A percentile compares a stretch with the other conserved stretches of the same genome.
These are phyloP conservation scores for Liasis olivaceus DNA, from an alignment of 2,797 vertebrate genomes.

Conservation along the genomic window DNA sequence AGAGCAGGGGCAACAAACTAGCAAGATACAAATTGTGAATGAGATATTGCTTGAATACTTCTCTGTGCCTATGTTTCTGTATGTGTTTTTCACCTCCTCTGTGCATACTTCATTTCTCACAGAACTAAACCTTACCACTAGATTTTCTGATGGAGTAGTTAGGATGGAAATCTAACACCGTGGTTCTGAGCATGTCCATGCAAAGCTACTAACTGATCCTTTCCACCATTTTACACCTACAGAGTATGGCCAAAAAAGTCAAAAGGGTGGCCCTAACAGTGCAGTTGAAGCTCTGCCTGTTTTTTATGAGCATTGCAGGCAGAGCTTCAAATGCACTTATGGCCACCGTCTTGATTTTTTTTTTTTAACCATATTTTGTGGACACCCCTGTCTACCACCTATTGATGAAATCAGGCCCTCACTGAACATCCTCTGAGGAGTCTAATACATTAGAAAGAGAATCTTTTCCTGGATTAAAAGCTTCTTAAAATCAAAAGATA, in stretches of 20 bases:
- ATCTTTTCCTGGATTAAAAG: not conserved
- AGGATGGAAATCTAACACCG: not conserved
- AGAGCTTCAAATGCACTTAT: not conserved
- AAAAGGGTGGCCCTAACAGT: not conserved
- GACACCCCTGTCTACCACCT: not conserved
- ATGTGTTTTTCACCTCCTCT: not conserved
- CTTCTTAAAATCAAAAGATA: not conserved
- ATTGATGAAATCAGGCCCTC: not conserved
- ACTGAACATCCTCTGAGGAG: not conserved
- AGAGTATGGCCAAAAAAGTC: not conserved
- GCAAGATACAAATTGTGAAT: slow-evolving; percentile 22
- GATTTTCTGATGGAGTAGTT: not conserved
- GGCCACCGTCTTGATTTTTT: not conserved
- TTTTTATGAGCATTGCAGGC: not conserved
- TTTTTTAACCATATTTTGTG: not conserved
- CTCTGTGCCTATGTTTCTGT: not conserved
- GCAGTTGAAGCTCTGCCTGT: not conserved
- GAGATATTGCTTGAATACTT: not conserved
- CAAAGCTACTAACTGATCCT: not conserved
- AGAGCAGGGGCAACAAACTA: slow-evolving; percentile 10
- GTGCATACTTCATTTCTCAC: not conserved
- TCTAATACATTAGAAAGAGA: not conserved
- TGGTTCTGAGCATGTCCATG: not conserved
- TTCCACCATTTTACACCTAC: not conserved
- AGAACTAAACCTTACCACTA: not conserved